phyloP scores from a whole-genome alignment of 2,797 vertebrate genomes.

The Hyperoplus lanceolatus region DNA sequence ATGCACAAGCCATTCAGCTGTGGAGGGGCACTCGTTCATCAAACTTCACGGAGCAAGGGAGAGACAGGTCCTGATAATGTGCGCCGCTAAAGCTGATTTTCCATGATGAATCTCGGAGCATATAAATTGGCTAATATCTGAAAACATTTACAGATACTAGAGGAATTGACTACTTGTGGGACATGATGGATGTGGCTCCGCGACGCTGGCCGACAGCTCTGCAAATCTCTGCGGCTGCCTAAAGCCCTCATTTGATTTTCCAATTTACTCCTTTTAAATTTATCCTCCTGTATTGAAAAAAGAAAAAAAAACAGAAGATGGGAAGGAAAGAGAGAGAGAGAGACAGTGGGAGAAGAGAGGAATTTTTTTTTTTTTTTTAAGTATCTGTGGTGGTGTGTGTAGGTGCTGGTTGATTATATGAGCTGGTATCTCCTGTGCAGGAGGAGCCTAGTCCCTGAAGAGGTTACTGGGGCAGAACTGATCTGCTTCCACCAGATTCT shows the following conservation, averaged over 20 bases:
- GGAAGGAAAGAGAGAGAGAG: conserved; percentile 35
- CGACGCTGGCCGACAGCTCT: conserved; percentile 98
- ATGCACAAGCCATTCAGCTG: conserved; percentile 95
- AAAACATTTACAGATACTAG: conserved; percentile 99
- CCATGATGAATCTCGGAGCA: conserved; percentile 99
- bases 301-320: conserved; percentile 59
- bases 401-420: conserved; percentile 78
- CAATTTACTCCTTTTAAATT: conserved; percentile 99
- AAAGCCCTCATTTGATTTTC: conserved; percentile 99
- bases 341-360: conserved; percentile 25
- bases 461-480: conserved; percentile 99
- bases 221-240: conserved; percentile 99
- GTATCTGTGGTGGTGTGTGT: conserved; percentile 73
- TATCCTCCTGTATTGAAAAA: conserved; percentile 92
- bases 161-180: conserved; percentile 99
- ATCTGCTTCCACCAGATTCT: conserved; percentile 98
- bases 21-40: conserved; percentile 98
- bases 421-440: conserved; percentile 77
- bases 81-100: conserved; percentile 99
- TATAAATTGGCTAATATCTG: conserved; percentile 99
- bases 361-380: conserved; percentile 42
- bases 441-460: conserved; percentile 93
- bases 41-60: conserved; percentile 98
- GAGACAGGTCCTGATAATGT: conserved; percentile 96
- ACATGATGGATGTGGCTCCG: conserved; percentile 99